Evolutionary conservation across 1,140 invertebrate genomes (phyloP), one percentile per base, ranked within the genome.

Genomic region (Battus philenor): DNA sequence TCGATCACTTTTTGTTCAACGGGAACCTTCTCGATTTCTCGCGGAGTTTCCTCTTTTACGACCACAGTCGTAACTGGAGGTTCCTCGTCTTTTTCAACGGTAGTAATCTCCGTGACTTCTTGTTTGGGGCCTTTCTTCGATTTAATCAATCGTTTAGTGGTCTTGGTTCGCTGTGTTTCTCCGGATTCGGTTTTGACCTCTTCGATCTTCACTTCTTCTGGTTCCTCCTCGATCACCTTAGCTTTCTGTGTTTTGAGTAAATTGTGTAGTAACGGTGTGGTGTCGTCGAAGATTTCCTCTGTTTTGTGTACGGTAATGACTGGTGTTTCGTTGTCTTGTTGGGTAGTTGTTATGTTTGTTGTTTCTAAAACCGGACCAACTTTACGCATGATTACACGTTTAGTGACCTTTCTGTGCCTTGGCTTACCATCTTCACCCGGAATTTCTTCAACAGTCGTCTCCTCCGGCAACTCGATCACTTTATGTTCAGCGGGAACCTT

Each of bases 381-480:
- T 63, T 64, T 81, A 53, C 58, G 53, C 83, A 57, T 44, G 33
- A 78, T 65, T 4, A 68, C 59, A 4, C 68, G 67, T 50, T 79
- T 85, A 12, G 47, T 54, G 15, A 65, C 74, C 26, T 46, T 49
- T 13, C 58, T 63, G 29, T 60, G 72, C 38, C 57, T 70, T 0
- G 54, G 69, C 29, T 60, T 58, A 8, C 77, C 72, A 32, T 60
- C 55, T 2, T 29, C 26, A 1, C 8, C 9, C 1, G 26, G 26
- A 4, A 29, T 9, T 29, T 8, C 36, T 41, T 0, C 62, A 6
- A 20, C 18, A 6, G 18, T 20, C 6, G 18, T 20, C 6, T 20
- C 18, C 6, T 20, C 18, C 18, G 18, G 18, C 18, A 20, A 3
- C 7, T 50, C 54, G 32, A 49, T 12, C 1, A 43, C 36, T 0